Percentiles rank a stretch among this genome's conserved stretches.
Evolutionary conservation across 2,113 vertebrate species (phyloP).

Genomic region (Sarotherodon lohbergeri): DNA sequence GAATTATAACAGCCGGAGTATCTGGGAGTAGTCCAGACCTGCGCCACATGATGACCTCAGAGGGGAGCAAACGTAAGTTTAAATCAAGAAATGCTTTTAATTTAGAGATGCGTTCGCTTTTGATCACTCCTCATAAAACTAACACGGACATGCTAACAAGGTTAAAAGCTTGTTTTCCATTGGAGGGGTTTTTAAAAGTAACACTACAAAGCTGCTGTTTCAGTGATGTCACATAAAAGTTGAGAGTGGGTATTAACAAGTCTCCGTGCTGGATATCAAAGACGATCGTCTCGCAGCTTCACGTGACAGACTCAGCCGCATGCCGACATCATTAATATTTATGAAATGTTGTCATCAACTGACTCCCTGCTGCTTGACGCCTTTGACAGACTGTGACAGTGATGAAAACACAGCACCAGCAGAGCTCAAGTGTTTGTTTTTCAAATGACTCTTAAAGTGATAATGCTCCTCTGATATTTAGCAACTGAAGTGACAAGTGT

Average conservation of each 20-base stretch:
- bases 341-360: not conserved
- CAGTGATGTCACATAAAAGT: not conserved
- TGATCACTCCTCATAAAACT: not conserved
- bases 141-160: not conserved
- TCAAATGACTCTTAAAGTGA: not conserved
- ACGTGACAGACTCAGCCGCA: not conserved
- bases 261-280: not conserved
- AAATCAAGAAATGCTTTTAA: not conserved
- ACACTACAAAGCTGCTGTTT: not conserved
- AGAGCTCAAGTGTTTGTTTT: not conserved
- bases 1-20: not conserved
- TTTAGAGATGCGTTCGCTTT: not conserved
- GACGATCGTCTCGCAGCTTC: not conserved
- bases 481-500: not conserved
- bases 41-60: not conserved
- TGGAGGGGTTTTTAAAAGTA: not conserved
- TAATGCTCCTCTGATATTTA: not conserved
- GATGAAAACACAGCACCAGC: not conserved
- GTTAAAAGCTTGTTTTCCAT: not conserved
- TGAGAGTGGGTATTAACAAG: not conserved
- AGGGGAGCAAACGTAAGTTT: not conserved
- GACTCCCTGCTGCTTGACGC: not conserved
- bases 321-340: not conserved
- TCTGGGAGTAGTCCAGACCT: not conserved
- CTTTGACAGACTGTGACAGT: not conserved